Conservation (phyloP, 2,113 vertebrate genomes). For the Rhizomys pruinosus region DNA sequence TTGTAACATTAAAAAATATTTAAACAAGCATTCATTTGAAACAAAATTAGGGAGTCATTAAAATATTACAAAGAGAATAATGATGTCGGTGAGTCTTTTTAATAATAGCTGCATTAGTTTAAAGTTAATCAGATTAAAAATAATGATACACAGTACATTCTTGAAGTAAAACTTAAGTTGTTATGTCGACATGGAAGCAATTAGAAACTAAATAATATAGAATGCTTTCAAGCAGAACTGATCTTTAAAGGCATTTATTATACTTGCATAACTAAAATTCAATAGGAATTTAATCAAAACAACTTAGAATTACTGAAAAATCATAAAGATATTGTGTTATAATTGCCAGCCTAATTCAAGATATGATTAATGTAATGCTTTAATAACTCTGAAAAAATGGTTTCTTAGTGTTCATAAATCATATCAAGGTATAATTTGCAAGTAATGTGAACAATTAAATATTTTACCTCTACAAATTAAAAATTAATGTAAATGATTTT, state of each 20-base stretch:
- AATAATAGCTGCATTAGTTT: background rate
- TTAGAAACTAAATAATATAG: background rate
- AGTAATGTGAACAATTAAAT: background rate
- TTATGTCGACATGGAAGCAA: background rate
- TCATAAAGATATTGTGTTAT: background rate
- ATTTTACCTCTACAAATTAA: background rate
- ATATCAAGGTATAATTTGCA: background rate
- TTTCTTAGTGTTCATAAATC: background rate
- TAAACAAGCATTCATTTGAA: background rate
- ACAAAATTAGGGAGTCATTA: background rate
- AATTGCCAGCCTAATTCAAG: background rate
- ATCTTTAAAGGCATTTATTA: background rate
- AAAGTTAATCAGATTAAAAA: background rate
- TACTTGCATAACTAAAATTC: background rate
- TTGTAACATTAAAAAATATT: background rate
- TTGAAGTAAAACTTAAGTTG: background rate
- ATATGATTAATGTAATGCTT: background rate
- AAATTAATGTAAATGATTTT: background rate
- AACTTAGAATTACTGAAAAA: background rate
- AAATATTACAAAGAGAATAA: background rate
- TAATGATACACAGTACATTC: background rate
- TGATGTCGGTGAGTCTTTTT: background rate
- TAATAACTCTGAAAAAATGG: background rate
- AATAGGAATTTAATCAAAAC: background rate
- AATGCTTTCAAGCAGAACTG: background rate